Percentiles rank a stretch among this genome's conserved stretches.
These are phyloP conservation scores for Cyanoliseus patagonus DNA, from an alignment of 2,113 vertebrate species.

Conservation along the genomic window DNA sequence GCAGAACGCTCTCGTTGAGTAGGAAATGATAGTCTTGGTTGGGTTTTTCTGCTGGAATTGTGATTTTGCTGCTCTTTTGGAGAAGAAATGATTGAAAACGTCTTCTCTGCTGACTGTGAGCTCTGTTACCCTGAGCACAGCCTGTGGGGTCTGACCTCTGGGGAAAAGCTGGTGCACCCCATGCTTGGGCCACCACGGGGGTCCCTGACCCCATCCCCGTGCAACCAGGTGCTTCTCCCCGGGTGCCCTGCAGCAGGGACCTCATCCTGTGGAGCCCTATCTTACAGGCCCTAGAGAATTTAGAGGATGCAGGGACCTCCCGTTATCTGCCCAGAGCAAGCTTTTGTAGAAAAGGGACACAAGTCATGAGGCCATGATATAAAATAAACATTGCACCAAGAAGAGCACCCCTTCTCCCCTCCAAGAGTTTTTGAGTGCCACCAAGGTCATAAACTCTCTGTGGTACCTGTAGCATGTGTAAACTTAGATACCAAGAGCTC, in stretches of 20 bases:
- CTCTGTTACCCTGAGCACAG: not conserved
- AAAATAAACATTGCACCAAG: not conserved
- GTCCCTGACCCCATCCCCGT: not conserved
- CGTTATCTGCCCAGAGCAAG: rapidly evolving
- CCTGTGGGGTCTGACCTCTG: not conserved
- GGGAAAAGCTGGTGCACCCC: not conserved
- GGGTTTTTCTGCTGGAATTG: not conserved
- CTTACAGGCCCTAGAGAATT: not conserved
- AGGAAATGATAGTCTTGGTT: not conserved
- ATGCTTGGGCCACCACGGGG: not conserved
- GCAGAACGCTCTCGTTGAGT: rapidly evolving
- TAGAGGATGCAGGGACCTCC: not conserved
- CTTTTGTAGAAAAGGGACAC: not conserved
- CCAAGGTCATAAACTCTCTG: not conserved
- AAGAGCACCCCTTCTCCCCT: not conserved
- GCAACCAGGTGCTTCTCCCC: too few species aligned
- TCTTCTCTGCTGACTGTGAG: not conserved
- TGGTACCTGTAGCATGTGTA: rapidly evolving
- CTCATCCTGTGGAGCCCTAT: not conserved
- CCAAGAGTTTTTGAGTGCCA: not conserved
- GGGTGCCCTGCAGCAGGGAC: not conserved
- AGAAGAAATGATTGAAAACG: not conserved
- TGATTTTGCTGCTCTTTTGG: not conserved
- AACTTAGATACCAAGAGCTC: not conserved
- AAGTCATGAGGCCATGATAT: too few species aligned